Base-by-base conservation (phyloP, 2,797 vertebrate species). In the Ptychadena robeensis region DNA sequence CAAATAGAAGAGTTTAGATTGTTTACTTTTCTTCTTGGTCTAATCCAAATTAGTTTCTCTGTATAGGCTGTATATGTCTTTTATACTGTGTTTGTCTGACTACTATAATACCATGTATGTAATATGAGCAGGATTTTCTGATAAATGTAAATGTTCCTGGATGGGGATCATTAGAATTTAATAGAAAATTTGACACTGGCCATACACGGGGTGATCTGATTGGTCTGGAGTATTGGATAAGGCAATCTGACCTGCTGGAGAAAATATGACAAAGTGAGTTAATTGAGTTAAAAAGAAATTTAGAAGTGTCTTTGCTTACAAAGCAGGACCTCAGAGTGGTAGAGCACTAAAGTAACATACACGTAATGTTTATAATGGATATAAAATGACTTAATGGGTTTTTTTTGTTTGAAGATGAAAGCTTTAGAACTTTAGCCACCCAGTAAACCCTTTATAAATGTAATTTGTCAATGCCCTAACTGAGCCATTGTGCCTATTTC, bases 21-120 rank as follows among this genome's bases (percentile, higher is more conserved):
- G 73, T 77, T 78, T 67, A 78, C 75, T 34, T 67, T 64, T 53
- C 63, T 34, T 25, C 34, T n/a, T 53, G 74, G 74, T 38, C 28
- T 38, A 14, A 2, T 22, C 25, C 27, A 7, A 22, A 37, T 27
- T 18, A 18, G 35, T 31, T 59, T 6, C 37, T 35, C 28, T 22
- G 31, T 38, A 66, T 37, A 31, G 64, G 74, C 22, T 66, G 48
- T 44, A 40, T 31, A 14, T 66, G 74, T 67, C 22, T 53, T 65
- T 48, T 66, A 34, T 27, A 34, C 66, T 28, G 18, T 32, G n/a
- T 78, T 28, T 59, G 69, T 61, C 67, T 69, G 66, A 79, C 35
- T 22, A 34, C 12, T 27, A 32, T 31, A 79, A 48, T 79, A 70
- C 65, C 44, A 53, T 53, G 44, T 53, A 53, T 53, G 44, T 53